Percentiles rank a stretch among this genome's conserved stretches.
Evolutionary conservation across 2,888 invertebrate genomes (phyloP).

Genomic region (Esperia sulphurella): DNA sequence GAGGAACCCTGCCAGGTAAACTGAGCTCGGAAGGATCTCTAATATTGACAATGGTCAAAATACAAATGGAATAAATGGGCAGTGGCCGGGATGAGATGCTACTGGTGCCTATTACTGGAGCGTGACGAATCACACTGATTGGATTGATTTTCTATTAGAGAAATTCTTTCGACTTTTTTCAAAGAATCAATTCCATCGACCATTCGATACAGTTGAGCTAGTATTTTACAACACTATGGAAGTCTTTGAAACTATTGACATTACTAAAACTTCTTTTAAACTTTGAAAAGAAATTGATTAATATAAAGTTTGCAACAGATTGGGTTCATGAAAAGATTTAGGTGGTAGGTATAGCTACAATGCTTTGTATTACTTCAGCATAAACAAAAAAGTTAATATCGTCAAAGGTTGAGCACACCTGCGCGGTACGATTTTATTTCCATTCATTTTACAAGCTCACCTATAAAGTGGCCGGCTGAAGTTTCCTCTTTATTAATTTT

Average conservation of each 20-base stretch:
- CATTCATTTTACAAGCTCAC: constrained; percentile 77
- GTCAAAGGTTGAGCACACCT: constrained; percentile 75
- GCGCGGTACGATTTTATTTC: constrained; percentile 76
- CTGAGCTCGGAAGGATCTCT: constrained; percentile 9
- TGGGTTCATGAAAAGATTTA: constrained; percentile 20
- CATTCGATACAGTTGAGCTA: constrained; percentile 47
- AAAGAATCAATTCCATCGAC: constrained; percentile 53
- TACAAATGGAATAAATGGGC: constrained; percentile 32
- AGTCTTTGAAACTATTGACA: not conserved
- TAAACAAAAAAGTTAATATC: constrained; percentile 76
- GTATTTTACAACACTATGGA: not conserved
- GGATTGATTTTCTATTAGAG: constrained; percentile 69
- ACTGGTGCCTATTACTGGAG: constrained; percentile 46
- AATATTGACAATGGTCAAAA: constrained; percentile 8
- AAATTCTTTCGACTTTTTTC: constrained; percentile 45
- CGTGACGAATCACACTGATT: constrained; percentile 63
- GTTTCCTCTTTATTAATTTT: constrained; percentile 79
- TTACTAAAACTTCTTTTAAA: not conserved
- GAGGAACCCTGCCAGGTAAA: constrained; percentile 11
- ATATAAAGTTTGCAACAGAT: constrained; percentile 1
- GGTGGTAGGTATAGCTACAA: constrained; percentile 22
- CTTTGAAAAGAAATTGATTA: not conserved
- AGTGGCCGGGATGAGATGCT: constrained; percentile 28
- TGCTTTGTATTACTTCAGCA: constrained; percentile 46
- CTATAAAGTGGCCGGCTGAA: constrained; percentile 72